These are phyloP conservation scores for Gymnocheta viridis DNA, from an alignment of 2,888 invertebrate species.

Conservation along the genomic window DNA sequence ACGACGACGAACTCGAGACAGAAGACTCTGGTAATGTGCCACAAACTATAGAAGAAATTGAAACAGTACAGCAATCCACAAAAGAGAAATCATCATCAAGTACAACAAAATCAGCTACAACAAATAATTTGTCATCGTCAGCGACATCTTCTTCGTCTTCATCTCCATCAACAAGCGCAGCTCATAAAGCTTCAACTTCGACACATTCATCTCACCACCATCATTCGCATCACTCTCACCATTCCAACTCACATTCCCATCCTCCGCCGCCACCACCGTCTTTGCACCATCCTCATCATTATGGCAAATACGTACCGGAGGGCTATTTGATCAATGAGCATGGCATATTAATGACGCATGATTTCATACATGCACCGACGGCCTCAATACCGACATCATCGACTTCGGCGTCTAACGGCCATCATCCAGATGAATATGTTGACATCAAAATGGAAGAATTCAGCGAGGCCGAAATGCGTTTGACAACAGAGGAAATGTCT, in stretches of 20 bases:
- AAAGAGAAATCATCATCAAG: conserved; percentile 34
- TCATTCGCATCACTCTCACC: conserved; percentile 53
- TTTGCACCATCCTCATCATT: conserved; percentile 72
- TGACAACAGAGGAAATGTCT: conserved; percentile 79
- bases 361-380: conserved; percentile 74
- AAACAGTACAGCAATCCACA: conserved; percentile 71
- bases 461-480: conserved; percentile 77
- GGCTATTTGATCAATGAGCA: conserved; percentile 78
- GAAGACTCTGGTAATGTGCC: conserved; percentile 68
- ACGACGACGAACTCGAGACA: conserved; percentile 48
- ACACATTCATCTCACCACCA: conserved; percentile 47
- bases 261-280: conserved; percentile 68
- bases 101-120: conserved; percentile 32
- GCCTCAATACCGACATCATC: conserved; percentile 70
- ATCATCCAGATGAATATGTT: conserved; percentile 73
- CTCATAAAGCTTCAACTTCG: conserved; percentile 32
- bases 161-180: conserved; percentile 49
- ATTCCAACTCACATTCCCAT: conserved; percentile 65
- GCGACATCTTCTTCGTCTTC: conserved; percentile 38
- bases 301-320: conserved; percentile 74
- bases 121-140: conserved; percentile 27
- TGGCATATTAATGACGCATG: conserved; percentile 78
- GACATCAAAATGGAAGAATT: conserved; percentile 78
- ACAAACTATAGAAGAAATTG: conserved; percentile 78
- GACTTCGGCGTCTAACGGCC: conserved; percentile 71